phyloP scores from a whole-genome alignment of 2,113 vertebrate genomes.

The Scomber japonicus region DNA sequence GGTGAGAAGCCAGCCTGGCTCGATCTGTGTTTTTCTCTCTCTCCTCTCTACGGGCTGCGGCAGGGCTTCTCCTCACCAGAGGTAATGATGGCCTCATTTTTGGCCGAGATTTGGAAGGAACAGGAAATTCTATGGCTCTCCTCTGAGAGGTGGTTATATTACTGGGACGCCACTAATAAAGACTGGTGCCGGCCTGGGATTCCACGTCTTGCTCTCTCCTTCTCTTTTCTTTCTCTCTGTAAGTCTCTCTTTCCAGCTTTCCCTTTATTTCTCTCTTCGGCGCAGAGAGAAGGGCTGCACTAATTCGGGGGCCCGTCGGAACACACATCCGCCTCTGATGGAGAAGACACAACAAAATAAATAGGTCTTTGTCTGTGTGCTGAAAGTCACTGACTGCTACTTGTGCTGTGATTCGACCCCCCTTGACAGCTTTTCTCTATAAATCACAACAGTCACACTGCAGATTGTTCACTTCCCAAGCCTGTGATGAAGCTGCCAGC shows the following conservation, averaged over 20 bases:
- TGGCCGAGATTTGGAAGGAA: conserved; percentile 71
- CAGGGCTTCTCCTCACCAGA: conserved; percentile 56
- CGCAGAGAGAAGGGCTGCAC: conserved; percentile 12
- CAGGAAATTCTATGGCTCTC: conserved; percentile 77
- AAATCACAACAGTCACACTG: conserved; percentile 69
- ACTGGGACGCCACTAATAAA: conserved; percentile 77
- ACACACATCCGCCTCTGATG: conserved; percentile 41
- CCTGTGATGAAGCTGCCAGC: conserved; percentile 67
- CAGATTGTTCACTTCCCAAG: conserved; percentile 66
- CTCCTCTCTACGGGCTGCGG: conserved; percentile 35
- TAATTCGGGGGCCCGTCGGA: conserved; percentile 21
- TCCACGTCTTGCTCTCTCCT: conserved; percentile 51
- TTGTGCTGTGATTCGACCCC: conserved; percentile 41
- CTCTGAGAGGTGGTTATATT: conserved; percentile 78
- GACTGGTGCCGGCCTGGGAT: conserved; percentile 72
- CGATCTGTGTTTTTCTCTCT: conserved; percentile 47
- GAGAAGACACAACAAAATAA: conserved; percentile 47
- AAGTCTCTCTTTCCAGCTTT: conserved; percentile 33
- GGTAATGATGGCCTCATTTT: conserved; percentile 73
- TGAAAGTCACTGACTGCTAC: conserved; percentile 46
- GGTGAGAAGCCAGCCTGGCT: conserved; percentile 55
- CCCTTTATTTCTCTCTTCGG: background rate
- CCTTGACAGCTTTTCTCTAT: conserved; percentile 69
- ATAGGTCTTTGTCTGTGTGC: conserved; percentile 54
- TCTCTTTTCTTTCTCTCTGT: conserved; percentile 42